A percentile compares a stretch with the other conserved stretches of the same genome.
phyloP scores from a whole-genome alignment of 2,888 invertebrate species.

The Epinotia bilunana region DNA sequence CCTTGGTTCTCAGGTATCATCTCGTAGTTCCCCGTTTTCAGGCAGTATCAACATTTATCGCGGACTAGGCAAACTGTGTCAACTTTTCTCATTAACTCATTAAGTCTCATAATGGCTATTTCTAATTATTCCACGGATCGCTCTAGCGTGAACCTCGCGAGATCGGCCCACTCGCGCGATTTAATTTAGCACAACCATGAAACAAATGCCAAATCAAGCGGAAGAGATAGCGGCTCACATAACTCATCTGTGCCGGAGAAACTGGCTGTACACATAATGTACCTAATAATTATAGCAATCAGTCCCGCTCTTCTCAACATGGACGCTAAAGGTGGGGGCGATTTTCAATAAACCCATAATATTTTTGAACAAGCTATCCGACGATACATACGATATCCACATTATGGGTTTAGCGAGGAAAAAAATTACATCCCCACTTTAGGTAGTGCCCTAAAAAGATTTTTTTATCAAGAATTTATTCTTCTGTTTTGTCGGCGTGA shows the following conservation, averaged over 20 bases:
- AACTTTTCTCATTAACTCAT: slow-evolving; percentile 11
- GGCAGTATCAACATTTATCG: neutral
- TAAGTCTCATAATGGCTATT: slow-evolving; percentile 3
- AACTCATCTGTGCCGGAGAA: slow-evolving; percentile 34
- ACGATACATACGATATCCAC: too few species aligned
- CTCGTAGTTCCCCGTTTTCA: neutral
- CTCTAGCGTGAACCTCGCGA: slow-evolving; percentile 29
- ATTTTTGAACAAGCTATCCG: too few species aligned
- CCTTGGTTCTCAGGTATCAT: slow-evolving; percentile 1
- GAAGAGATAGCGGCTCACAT: slow-evolving; percentile 42
- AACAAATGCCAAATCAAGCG: slow-evolving; percentile 41
- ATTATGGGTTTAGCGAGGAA: too few species aligned
- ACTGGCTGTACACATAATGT: slow-evolving; percentile 16
- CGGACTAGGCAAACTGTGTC: neutral
- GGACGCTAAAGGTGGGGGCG: too few species aligned
- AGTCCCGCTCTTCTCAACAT: too few species aligned
- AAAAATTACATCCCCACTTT: too few species aligned
- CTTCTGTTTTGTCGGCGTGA: too few species aligned
- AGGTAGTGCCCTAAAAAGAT: too few species aligned
- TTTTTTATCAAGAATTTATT: too few species aligned
- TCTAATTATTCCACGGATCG: slow-evolving; percentile 17
- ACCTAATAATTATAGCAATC: too few species aligned
- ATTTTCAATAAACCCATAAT: too few species aligned
- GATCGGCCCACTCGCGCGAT: slow-evolving; percentile 27
- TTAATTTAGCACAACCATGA: slow-evolving; percentile 34